A percentile compares a stretch with the other conserved stretches of the same genome.
Conservation (phyloP, 1,140 invertebrate genomes). For the Lepidurus couesii region DNA sequence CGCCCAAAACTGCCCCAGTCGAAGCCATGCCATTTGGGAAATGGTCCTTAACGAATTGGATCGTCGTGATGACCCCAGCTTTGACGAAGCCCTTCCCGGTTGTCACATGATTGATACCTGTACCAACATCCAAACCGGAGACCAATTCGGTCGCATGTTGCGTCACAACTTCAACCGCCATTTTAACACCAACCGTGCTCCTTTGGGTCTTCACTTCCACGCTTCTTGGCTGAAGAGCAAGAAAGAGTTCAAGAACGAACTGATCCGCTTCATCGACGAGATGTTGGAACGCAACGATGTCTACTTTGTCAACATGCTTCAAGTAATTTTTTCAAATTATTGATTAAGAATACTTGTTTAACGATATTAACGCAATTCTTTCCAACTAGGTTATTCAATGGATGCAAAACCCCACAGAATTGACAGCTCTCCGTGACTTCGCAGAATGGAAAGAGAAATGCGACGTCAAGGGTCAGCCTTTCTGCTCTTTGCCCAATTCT, state of each 20-base stretch:
- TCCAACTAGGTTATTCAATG: constrained; percentile 79
- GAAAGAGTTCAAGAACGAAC: constrained; percentile 83
- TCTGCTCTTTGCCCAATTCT: constrained; percentile 83
- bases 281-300: constrained; percentile 80
- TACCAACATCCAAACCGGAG: constrained; percentile 80
- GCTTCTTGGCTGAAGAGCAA: constrained; percentile 92
- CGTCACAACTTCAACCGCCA: constrained; percentile 92
- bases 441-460: constrained; percentile 93
- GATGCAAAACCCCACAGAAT: constrained; percentile 92
- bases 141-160: constrained; percentile 75
- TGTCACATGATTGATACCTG: constrained; percentile 92
- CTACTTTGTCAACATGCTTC: constrained; percentile 87
- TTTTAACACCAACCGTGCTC: constrained; percentile 84
- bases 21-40: constrained; percentile 88
- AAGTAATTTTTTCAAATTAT: constrained; percentile 48
- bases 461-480: constrained; percentile 86
- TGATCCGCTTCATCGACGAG: constrained; percentile 91
- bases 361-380: constrained; percentile 25
- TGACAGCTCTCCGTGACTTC: constrained; percentile 79
- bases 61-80: constrained; percentile 80
- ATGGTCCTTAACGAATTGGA: constrained; percentile 94
- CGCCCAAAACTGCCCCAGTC: constrained; percentile 81
- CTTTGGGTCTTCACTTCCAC: constrained; percentile 90
- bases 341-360: not conserved
- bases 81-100: constrained; percentile 75